Conservation (phyloP, 2,888 invertebrate species). For the Empis livida region DNA sequence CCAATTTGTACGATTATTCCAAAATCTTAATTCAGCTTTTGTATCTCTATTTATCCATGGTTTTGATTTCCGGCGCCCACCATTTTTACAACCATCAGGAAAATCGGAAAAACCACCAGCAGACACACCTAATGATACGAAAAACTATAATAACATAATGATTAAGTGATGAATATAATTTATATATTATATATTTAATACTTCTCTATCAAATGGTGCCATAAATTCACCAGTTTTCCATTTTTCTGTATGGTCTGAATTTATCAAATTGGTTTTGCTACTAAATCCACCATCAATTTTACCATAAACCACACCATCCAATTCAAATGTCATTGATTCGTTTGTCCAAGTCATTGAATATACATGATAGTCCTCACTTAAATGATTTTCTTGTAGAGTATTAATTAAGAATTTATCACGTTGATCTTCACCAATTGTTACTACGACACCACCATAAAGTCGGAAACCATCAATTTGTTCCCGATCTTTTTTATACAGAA, state of each 20-base stretch:
- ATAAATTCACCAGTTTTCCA: background rate
- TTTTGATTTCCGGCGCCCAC: conserved; percentile 34
- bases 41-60: conserved; percentile 62
- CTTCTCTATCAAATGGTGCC: background rate
- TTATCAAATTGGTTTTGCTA: background rate
- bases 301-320: conserved; percentile 45
- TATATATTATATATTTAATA: too few species aligned
- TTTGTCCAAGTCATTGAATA: conserved; percentile 53
- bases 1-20: conserved; percentile 26
- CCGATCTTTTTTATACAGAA: background rate
- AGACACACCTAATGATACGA: conserved; percentile 61
- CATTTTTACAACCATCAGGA: conserved; percentile 38
- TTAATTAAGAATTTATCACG: background rate
- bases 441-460: background rate
- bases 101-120: conserved; percentile 66
- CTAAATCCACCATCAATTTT: background rate
- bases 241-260: background rate
- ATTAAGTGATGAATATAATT: too few species aligned
- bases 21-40: conserved; percentile 56
- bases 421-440: background rate
- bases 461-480: background rate
- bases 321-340: conserved; percentile 22
- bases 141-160: conserved; percentile 37
- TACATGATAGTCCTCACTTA: conserved; percentile 46
- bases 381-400: background rate